Evolutionary conservation across 2,797 vertebrate species (phyloP), one percentile per base, ranked within the genome.

Genomic region (Protosalanx chinensis): DNA sequence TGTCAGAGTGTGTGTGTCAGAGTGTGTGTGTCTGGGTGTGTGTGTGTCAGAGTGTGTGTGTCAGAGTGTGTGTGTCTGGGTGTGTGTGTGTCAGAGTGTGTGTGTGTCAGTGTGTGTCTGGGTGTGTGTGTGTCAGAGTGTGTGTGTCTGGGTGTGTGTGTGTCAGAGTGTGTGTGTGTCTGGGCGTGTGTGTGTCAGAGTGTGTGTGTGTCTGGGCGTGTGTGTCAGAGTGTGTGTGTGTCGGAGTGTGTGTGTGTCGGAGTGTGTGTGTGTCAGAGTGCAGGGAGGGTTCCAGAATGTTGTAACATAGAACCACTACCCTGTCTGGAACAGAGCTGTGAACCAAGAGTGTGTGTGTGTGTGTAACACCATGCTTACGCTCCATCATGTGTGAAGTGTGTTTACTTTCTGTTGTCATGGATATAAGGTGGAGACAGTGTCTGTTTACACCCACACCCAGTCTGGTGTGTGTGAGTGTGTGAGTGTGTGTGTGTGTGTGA

Each of bases 321-420:
- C 51, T 53, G 51, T n/a, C 51, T 53, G 51, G n/a, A 5, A n/a
- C 8, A 46, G 64, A 72, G 37, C 5, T 3, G 29, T 2, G 16
- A 4, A 62, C 29, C 18, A 2, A 33, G 30, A 4, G 29, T 32
- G 60, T 13, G 60, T 32, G 60, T 29, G 20, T 23, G 20, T n/a
- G 20, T 27, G 20, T 20, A 3, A 20, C 8, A 51, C 20, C 5
- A 29, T 23, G 23, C 58, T 23, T 23, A 63, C 61, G 33, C 30
- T 13, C 30, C 13, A 30, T 23, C 58, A 59, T 1, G 20, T 10
- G 58, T 57, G 56, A 57, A 57, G 27, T 63, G 30, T 69, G 32
- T 37, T 69, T 60, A 60, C 15, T 5, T 16, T 30, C n/a, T 33
- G 67, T 69, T 60, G 56, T 35, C 67, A 60, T 69, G 57, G 57